Evolutionary conservation across 2,113 vertebrate species (phyloP).

Genomic region (Bubo scandiacus): DNA sequence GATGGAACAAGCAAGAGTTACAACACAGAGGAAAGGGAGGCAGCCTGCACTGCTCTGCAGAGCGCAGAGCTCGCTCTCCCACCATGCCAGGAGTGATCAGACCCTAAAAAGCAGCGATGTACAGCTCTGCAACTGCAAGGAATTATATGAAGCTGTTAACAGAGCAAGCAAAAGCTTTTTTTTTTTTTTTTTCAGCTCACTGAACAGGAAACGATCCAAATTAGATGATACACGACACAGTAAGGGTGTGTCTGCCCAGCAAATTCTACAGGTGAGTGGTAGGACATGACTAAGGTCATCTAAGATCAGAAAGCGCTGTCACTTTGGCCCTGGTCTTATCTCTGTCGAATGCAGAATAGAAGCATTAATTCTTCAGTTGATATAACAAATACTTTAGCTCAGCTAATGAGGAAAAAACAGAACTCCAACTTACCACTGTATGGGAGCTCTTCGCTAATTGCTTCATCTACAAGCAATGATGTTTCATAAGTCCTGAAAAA

Average conservation of each 20-base stretch:
- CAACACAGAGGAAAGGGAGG: not conserved
- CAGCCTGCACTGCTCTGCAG: not conserved
- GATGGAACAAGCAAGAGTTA: not conserved
- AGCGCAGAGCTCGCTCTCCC: not conserved
- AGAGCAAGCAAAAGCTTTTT: not conserved
- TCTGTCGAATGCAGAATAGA: not conserved
- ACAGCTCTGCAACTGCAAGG: not conserved
- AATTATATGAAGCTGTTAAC: not conserved
- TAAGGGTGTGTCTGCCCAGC: not conserved
- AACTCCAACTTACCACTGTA: constrained; percentile 88
- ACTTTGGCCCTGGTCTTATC: not conserved
- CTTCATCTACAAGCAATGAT: constrained; percentile 91
- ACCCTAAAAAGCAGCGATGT: not conserved
- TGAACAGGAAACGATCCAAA: not conserved
- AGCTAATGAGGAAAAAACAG: accelerated
- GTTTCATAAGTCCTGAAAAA: constrained; percentile 93
- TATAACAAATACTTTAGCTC: not conserved
- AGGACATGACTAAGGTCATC: not conserved
- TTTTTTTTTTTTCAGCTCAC: not conserved
- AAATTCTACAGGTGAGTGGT: not conserved
- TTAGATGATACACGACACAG: accelerated
- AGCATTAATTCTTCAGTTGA: not conserved
- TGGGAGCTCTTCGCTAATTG: constrained; percentile 95
- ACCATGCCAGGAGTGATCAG: not conserved
- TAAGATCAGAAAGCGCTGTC: not conserved